Conservation (phyloP, 2,797 vertebrate genomes). For the Neosilurus mollespiculum region DNA sequence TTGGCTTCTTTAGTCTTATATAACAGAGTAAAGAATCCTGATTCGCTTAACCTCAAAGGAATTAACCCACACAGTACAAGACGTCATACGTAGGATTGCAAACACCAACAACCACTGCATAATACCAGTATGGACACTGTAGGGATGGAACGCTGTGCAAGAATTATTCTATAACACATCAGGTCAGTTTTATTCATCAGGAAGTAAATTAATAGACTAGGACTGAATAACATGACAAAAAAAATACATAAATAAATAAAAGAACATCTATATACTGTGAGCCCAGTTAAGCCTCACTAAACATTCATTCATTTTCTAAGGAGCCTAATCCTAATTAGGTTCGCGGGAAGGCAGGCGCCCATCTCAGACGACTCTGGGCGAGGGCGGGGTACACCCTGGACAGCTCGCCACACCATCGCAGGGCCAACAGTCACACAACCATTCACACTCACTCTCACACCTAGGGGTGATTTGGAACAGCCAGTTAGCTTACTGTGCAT, state of each 20-base stretch:
- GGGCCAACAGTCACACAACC: too few species aligned
- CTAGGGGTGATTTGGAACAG: too few species aligned
- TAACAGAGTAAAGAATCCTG: constrained; percentile 66
- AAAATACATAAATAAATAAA: constrained; percentile 1
- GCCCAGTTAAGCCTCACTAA: background rate
- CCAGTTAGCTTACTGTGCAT: too few species aligned
- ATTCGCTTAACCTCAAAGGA: constrained; percentile 46
- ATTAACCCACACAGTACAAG: background rate
- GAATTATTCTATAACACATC: background rate
- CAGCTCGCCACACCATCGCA: too few species aligned
- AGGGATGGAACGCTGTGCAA: background rate
- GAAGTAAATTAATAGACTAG: constrained; percentile 24
- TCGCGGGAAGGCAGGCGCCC: too few species aligned
- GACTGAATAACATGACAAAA: constrained; percentile 42
- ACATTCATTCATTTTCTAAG: background rate
- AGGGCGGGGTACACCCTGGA: too few species aligned
- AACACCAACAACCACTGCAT: background rate
- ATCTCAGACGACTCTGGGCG: too few species aligned
- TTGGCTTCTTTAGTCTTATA: constrained; percentile 66
- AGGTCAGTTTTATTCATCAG: background rate
- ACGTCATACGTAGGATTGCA: background rate
- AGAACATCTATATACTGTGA: background rate
- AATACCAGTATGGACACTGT: background rate
- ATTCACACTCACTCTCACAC: too few species aligned
- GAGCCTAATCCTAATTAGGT: too few species aligned